Conservation (phyloP, 2,113 vertebrate species). For the Tragelaphus buxtoni region DNA sequence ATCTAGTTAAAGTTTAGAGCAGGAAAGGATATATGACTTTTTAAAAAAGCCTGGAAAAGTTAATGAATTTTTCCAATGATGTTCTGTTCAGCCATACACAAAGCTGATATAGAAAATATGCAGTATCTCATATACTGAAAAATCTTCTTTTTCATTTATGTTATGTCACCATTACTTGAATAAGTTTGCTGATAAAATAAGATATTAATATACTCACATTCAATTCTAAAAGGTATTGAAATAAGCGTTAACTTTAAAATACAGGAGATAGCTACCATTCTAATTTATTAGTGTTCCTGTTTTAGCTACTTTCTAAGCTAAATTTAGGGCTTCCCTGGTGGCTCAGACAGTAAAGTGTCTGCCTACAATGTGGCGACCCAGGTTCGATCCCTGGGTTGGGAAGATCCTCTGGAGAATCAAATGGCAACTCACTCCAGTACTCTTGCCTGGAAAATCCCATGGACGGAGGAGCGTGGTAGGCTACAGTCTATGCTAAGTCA, state of each 20-base stretch:
- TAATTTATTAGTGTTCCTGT: neutral
- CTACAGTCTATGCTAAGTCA: neutral
- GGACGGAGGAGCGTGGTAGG: neutral
- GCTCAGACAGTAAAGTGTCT: neutral
- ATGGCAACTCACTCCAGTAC: neutral
- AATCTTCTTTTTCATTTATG: constrained; percentile 1
- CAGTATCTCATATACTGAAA: neutral
- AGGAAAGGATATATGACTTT: neutral
- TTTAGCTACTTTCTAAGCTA: neutral
- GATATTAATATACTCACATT: neutral
- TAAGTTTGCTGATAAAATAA: constrained; percentile 4
- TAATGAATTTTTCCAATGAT: neutral
- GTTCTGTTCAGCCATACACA: neutral
- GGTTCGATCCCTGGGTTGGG: neutral
- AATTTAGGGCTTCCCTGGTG: neutral
- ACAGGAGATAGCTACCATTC: neutral
- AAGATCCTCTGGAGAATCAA: neutral
- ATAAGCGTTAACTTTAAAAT: constrained; percentile 19
- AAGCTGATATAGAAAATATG: neutral
- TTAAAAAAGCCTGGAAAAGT: neutral
- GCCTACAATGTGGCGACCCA: neutral
- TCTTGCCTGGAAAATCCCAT: neutral
- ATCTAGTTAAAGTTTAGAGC: neutral
- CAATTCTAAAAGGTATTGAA: neutral
- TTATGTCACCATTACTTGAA: neutral